Percentiles rank a stretch among this genome's conserved stretches.
Evolutionary conservation across 2,797 vertebrate species (phyloP).

Genomic region (Darevskia nairensis): DNA sequence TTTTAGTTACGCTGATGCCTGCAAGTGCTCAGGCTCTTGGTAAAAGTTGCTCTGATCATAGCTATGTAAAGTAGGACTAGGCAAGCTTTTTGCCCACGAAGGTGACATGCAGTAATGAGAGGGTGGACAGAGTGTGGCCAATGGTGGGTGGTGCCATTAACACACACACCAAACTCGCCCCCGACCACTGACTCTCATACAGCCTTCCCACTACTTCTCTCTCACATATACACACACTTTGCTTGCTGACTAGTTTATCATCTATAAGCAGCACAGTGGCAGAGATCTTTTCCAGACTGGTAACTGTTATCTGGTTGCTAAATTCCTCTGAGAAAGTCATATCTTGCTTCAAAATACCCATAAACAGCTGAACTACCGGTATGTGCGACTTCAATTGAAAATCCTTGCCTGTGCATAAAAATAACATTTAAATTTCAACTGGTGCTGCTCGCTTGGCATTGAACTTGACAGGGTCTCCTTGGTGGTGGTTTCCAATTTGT

Average conservation of each 20-base stretch:
- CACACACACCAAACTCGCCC: background rate
- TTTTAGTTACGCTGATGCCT: background rate
- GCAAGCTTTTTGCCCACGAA: background rate
- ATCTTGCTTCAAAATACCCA: background rate
- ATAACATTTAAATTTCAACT: background rate
- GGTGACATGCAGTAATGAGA: background rate
- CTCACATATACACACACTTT: background rate
- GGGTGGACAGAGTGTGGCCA: no score
- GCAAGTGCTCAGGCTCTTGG: background rate
- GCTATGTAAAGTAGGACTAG: background rate
- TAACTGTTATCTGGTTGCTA: background rate
- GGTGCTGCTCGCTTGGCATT: no score
- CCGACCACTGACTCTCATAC: no score
- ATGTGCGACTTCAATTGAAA: background rate
- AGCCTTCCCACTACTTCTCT: background rate
- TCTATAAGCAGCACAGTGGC: background rate
- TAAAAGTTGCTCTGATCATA: background rate
- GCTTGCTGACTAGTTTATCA: background rate
- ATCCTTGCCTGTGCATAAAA: background rate
- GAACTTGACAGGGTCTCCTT: no score
- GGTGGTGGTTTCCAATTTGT: no score
- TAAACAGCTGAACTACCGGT: background rate
- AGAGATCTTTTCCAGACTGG: background rate
- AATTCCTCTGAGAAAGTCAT: background rate
- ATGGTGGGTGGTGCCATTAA: background rate